Percentiles rank a stretch among this genome's conserved stretches.
phyloP scores from a whole-genome alignment of 2,113 vertebrate genomes.

The Cyphomyrus plagiostoma region DNA sequence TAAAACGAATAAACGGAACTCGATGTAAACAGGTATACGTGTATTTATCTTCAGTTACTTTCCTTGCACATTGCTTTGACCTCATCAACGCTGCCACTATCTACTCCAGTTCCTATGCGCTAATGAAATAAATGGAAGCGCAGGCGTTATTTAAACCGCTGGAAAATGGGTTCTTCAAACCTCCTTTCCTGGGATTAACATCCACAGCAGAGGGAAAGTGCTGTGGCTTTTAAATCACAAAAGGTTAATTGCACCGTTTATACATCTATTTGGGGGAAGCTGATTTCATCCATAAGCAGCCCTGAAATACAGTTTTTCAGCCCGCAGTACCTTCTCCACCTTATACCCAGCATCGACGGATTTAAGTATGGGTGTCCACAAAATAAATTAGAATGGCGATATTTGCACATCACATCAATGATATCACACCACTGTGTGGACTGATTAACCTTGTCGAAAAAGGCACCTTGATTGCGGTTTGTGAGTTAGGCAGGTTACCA shows the following conservation, averaged over 20 bases:
- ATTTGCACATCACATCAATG: neutral
- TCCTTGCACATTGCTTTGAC: neutral
- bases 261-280: conserved; percentile 12
- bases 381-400: neutral
- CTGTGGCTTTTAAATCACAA: neutral
- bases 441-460: neutral
- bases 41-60: neutral
- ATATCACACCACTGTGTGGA: neutral
- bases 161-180: neutral
- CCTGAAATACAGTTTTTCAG: neutral
- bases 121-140: neutral
- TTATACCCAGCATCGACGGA: neutral
- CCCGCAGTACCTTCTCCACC: neutral
- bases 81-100: neutral
- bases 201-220: neutral
- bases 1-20: neutral
- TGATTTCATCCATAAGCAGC: conserved; percentile 9
- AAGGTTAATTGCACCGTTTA: conserved; percentile 20
- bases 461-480: neutral
- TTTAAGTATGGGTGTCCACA: neutral
- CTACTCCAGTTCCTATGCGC: neutral
- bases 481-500: neutral
- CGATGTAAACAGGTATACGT: neutral
- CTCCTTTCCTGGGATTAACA: neutral
- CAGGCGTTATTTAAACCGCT: neutral